Evolutionary conservation across 2,113 vertebrate species (phyloP).

Genomic region (Platysternon megacephalum): DNA sequence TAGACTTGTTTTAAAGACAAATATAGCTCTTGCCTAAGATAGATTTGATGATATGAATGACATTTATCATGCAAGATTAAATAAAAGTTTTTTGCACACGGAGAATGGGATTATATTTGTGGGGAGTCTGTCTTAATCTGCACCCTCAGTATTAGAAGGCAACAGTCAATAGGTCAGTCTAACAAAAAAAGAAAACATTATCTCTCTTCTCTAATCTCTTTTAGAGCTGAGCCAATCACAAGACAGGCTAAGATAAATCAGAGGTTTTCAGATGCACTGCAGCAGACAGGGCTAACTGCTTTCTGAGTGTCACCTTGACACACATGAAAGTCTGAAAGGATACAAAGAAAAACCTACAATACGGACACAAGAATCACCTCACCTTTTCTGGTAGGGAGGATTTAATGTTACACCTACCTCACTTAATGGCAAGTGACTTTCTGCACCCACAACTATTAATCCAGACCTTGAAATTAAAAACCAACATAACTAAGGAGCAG

Average conservation of each 20-base stretch:
- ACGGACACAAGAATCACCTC: neutral
- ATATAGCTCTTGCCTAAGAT: neutral
- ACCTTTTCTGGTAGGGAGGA: neutral
- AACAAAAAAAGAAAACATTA: neutral
- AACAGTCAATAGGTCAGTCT: neutral
- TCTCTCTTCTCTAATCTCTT: neutral
- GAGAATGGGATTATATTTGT: accelerated
- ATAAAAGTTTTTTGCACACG: neutral
- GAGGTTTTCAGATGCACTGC: neutral
- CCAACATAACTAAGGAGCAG: no score
- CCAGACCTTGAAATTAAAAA: neutral
- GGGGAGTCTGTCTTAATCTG: neutral
- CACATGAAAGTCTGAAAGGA: neutral
- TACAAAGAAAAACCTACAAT: neutral
- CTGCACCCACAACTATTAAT: neutral
- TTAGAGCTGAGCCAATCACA: accelerated
- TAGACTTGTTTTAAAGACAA: neutral
- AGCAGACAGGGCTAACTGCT: neutral
- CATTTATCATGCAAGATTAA: neutral
- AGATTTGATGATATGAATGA: neutral
- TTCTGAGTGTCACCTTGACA: neutral
- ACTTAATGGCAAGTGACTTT: neutral
- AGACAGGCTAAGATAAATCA: accelerated
- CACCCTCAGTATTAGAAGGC: neutral
- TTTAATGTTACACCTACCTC: neutral